Conservation (phyloP, 2,888 invertebrate genomes). For the Rhorus exstirpatorius region DNA sequence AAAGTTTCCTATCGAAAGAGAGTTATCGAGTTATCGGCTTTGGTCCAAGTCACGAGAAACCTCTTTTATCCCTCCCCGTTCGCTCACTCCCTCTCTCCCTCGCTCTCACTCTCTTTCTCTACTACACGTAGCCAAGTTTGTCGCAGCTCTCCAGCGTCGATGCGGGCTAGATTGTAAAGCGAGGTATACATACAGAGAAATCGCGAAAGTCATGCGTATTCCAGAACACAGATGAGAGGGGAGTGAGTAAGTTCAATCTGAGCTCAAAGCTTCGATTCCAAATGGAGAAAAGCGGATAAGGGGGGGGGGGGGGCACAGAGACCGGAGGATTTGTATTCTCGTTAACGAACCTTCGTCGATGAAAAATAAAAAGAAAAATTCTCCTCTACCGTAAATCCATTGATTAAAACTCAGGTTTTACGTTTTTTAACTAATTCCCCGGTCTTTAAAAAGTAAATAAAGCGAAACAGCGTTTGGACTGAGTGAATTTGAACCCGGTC, state of each 20-base stretch:
- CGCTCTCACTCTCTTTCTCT: conserved; percentile 4
- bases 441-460: conserved; percentile 28
- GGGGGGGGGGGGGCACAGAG: too few species aligned
- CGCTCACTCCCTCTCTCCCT: conserved; percentile 3
- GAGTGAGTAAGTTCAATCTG: conserved; percentile 11
- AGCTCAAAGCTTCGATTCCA: conserved; percentile 55
- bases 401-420: conserved; percentile 48
- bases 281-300: conserved; percentile 35
- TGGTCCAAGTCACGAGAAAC: conserved; percentile 53
- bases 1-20: conserved; percentile 54
- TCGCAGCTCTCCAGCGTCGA: conserved; percentile 38
- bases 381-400: conserved; percentile 43
- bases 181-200: conserved; percentile 31
- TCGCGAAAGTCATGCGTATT: conserved; percentile 50
- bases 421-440: not conserved
- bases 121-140: conserved; percentile 49
- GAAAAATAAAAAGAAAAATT: not conserved
- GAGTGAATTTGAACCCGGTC: conserved; percentile 14
- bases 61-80: conserved; percentile 17
- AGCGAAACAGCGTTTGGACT: conserved; percentile 5
- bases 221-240: conserved; percentile 27
- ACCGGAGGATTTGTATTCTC: conserved; percentile 52
- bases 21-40: conserved; percentile 70
- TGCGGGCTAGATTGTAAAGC: conserved; percentile 36
- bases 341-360: conserved; percentile 59